Evolutionary conservation across 2,113 vertebrate genomes (phyloP).

Genomic region (Hypocryptadius cinnamomeus): DNA sequence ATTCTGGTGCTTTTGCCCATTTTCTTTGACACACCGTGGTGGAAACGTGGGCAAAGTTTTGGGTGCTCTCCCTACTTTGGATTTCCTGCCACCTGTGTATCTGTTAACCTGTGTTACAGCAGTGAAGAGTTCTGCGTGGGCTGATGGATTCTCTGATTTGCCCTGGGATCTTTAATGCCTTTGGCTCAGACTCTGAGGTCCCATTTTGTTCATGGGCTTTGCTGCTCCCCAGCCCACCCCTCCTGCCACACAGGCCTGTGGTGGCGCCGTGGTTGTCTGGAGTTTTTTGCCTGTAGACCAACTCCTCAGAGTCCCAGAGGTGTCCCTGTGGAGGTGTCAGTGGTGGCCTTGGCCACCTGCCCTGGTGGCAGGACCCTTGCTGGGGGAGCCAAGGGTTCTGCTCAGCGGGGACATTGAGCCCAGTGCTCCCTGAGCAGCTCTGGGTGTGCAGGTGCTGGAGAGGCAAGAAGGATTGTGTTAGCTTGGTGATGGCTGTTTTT

Average conservation of each 20-base stretch:
- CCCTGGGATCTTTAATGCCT: background rate
- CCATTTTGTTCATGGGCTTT: background rate
- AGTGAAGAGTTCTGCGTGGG: background rate
- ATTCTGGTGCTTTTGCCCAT: background rate
- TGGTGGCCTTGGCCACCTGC: background rate
- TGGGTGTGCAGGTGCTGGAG: background rate
- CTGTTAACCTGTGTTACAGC: accelerated
- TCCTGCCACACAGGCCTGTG: background rate
- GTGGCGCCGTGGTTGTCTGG: accelerated
- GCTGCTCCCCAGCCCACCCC: background rate
- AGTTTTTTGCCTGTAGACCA: background rate
- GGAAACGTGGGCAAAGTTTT: background rate
- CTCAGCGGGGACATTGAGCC: background rate
- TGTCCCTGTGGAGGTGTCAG: background rate
- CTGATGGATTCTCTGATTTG: background rate
- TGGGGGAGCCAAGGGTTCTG: background rate
- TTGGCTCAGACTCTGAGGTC: background rate
- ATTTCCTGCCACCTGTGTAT: background rate
- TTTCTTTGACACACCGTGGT: background rate
- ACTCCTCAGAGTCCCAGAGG: background rate
- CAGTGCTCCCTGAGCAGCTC: background rate
- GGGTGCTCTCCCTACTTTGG: background rate
- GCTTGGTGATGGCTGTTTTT: background rate
- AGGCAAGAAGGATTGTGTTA: background rate
- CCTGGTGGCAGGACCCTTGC: background rate